A percentile compares a stretch with the other conserved stretches of the same genome.
Conservation (phyloP, 2,888 invertebrate genomes). For the Machimus rusticus region DNA sequence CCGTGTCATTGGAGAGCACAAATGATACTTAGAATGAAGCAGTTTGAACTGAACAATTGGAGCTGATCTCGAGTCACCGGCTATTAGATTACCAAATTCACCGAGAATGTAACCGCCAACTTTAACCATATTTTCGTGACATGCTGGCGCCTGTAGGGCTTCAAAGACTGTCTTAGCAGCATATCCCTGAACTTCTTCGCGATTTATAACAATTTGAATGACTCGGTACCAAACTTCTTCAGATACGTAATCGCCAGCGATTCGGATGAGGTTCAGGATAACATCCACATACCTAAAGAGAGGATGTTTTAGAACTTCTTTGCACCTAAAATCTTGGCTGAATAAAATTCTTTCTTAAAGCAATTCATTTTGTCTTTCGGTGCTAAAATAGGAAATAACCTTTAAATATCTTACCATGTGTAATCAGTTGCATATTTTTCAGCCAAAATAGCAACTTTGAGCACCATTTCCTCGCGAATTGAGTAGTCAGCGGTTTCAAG, state of each 20-base stretch:
- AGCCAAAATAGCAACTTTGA: slow-evolving; percentile 98
- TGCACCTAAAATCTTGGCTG: not conserved
- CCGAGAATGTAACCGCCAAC: slow-evolving; percentile 99
- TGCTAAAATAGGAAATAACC: not conserved
- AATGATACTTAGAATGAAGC: slow-evolving; percentile 97
- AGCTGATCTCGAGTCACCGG: slow-evolving; percentile 96
- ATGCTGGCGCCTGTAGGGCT: slow-evolving; percentile 97
- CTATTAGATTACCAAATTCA: slow-evolving; percentile 99
- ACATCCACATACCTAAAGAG: slow-evolving; percentile 81
- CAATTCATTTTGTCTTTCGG: too few species aligned
- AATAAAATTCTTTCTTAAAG: too few species aligned
- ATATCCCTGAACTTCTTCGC: slow-evolving; percentile 99
- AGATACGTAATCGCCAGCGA: slow-evolving; percentile 99
- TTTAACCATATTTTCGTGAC: slow-evolving; percentile 99
- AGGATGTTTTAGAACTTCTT: not conserved
- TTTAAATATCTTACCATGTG: slow-evolving; percentile 79
- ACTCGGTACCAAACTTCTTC: slow-evolving; percentile 99
- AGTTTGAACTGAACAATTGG: slow-evolving; percentile 98
- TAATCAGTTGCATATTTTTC: slow-evolving; percentile 99
- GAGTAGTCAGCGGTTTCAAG: slow-evolving; percentile 99
- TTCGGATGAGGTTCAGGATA: slow-evolving; percentile 96
- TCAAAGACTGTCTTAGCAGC: slow-evolving; percentile 99
- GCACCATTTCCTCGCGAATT: slow-evolving; percentile 99
- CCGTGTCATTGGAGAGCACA: slow-evolving; percentile 96
- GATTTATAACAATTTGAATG: slow-evolving; percentile 98